Base-by-base conservation (phyloP, 2,113 vertebrate genomes). In the Dasyurus viverrinus region DNA sequence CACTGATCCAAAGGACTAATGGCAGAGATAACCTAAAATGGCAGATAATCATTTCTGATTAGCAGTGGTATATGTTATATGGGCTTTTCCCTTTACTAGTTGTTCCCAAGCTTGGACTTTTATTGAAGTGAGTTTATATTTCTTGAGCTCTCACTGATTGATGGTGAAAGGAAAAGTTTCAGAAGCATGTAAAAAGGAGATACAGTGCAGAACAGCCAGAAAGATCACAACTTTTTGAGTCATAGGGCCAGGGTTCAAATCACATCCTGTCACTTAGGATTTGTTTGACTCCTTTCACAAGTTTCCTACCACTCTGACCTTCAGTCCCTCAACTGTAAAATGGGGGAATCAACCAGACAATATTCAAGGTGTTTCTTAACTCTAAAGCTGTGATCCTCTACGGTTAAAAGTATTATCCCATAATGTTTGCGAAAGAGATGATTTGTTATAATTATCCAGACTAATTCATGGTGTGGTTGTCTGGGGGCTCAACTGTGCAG, bases 61-160 rank as follows among this genome's bases (percentile, higher is more conserved):
- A 68, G 30, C 27, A 96, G 95, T 92, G 90, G 92, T 93, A 68
- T 96, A 53, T 42, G 68, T 91, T 97, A 1, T 84, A 84, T 90
- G 2, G 90, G 7, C 55, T 92, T 90, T 90, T 50, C 47, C 42
- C 48, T 46, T 90, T 95, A 91, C 92, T 94, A 55, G 47, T 19
- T 90, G 36, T 68, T 92, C 30, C 91, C 92, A 93, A 1, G 48
- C 52, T 94, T 90, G 19, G 0, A 60, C 93, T 84, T 92, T 92
- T 48, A 91, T 92, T 57, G 57, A 60, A 42, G n/a, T 53, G 42
- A 60, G 92, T 54, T 92, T 10, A 23, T n/a, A 48, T 54, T 93
- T 96, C 95, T 94, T 92, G n/a, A 97, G 68, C 36, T 90, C 55
- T 94, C 27, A 95, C 16, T 94, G 10, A 8, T 16, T 95, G 36